Evolutionary conservation across 23 tunicate species (phyloP).

Genomic region (Ciona savignyi): DNA sequence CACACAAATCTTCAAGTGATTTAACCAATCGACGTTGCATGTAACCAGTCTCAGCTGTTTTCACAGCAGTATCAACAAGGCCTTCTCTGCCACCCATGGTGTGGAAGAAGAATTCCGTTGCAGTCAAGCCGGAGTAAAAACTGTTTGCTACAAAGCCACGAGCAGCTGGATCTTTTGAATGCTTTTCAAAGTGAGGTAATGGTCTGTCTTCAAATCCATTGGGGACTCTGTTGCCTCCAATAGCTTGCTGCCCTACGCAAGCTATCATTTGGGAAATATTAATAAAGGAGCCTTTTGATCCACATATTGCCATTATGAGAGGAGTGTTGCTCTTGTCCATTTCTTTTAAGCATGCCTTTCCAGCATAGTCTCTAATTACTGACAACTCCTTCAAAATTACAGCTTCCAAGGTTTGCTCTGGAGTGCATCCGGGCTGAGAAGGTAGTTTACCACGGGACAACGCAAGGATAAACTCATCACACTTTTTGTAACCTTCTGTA

Average conservation of each 20-base stretch:
- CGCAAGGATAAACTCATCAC: slow-evolving; percentile 73
- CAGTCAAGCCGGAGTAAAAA: slow-evolving; percentile 92
- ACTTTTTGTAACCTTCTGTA: slow-evolving; percentile 71
- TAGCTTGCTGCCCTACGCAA: slow-evolving; percentile 97
- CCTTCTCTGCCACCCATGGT: slow-evolving; percentile 99
- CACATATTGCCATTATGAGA: slow-evolving; percentile 92
- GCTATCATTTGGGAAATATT: slow-evolving; percentile 99
- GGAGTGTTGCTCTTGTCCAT: slow-evolving; percentile 75
- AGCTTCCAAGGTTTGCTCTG: slow-evolving; percentile 88
- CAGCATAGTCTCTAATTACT: slow-evolving; percentile 87
- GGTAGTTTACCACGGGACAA: slow-evolving; percentile 66
- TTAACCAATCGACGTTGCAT: slow-evolving; percentile 96
- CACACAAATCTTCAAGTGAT: slow-evolving; percentile 90
- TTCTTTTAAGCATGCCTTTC: slow-evolving; percentile 73
- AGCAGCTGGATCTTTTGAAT: slow-evolving; percentile 95
- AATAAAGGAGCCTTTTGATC: slow-evolving; percentile 94
- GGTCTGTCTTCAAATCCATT: slow-evolving; percentile 96
- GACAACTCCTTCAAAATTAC: slow-evolving; percentile 85
- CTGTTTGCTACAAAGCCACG: slow-evolving; percentile 95
- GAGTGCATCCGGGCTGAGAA: slow-evolving; percentile 93
- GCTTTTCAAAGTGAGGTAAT: slow-evolving; percentile 85
- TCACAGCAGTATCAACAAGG: slow-evolving; percentile 95
- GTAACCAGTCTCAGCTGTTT: slow-evolving; percentile 98
- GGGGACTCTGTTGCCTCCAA: slow-evolving; percentile 89
- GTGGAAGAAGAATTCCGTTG: slow-evolving; percentile 96